These are phyloP conservation scores for Brachyrhaphis roseni DNA, from an alignment of 2,797 vertebrate species.

Conservation along the genomic window DNA sequence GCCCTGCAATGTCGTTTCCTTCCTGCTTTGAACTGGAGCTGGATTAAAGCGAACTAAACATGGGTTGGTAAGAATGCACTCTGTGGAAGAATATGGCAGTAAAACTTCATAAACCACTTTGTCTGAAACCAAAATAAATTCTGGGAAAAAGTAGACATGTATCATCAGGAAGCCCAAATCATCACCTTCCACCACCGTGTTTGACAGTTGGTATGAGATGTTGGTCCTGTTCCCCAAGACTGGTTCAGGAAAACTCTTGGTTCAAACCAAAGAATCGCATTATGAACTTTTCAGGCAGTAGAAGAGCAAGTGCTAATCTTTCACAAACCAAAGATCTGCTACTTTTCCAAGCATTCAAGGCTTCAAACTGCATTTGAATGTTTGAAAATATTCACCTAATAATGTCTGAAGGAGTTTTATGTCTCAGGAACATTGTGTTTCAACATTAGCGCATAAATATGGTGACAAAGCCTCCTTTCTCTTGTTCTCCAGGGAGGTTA, in stretches of 20 bases:
- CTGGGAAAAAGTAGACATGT: not conserved
- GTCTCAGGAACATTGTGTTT: constrained; percentile 8
- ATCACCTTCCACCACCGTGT: not conserved
- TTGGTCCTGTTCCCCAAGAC: not conserved
- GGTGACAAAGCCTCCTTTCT: constrained; percentile 19
- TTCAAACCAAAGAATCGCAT: constrained; percentile 4
- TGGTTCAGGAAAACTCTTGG: no score
- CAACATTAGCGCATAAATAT: constrained; percentile 6
- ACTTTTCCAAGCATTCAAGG: not conserved
- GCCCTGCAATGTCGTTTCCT: no score
- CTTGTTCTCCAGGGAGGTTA: constrained; percentile 38
- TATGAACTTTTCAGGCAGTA: not conserved
- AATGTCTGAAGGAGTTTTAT: not conserved
- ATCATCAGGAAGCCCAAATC: not conserved
- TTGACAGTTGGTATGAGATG: not conserved
- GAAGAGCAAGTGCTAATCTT: constrained; percentile 8
- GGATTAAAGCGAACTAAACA: no score
- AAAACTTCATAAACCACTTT: no score
- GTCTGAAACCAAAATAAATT: not conserved
- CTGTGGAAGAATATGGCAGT: no score
- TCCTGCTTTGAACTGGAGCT: no score
- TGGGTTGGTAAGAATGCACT: no score
- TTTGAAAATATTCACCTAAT: not conserved
- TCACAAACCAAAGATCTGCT: constrained; percentile 4
- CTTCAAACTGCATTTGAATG: not conserved